Evolutionary conservation across 1,140 invertebrate genomes (phyloP).

Genomic region (Achatina immaculata): DNA sequence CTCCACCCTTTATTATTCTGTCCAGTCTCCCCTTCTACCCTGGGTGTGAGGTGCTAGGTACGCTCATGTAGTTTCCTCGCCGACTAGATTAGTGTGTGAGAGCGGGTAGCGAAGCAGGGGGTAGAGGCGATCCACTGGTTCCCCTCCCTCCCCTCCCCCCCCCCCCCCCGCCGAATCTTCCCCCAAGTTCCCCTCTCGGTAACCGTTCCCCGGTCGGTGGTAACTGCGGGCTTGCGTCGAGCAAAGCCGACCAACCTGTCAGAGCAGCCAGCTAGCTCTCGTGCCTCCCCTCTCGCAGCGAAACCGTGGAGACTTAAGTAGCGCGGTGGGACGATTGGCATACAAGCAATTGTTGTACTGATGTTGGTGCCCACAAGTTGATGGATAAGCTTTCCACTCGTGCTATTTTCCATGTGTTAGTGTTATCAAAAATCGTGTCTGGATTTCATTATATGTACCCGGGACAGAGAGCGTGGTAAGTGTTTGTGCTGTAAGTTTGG

Average conservation of each 20-base stretch:
- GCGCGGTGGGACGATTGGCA: constrained; percentile 1
- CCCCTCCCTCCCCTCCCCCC: not conserved
- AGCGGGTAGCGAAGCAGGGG: not conserved
- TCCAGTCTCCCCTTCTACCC: not conserved
- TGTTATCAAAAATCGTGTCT: too few species aligned
- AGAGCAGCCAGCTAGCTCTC: not conserved
- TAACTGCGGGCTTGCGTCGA: not conserved
- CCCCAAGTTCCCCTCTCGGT: too few species aligned
- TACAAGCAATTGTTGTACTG: not conserved
- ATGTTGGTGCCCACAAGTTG: not conserved
- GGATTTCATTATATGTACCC: too few species aligned
- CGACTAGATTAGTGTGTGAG: not conserved
- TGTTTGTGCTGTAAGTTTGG: too few species aligned
- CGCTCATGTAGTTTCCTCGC: too few species aligned
- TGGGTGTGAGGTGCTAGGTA: not conserved
- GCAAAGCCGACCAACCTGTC: not conserved
- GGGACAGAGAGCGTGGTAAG: too few species aligned
- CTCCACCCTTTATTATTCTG: too few species aligned
- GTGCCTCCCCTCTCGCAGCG: too few species aligned
- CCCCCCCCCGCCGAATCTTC: too few species aligned
- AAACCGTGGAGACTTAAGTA: constrained; percentile 10
- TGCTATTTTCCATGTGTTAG: too few species aligned
- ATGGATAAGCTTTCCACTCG: not conserved
- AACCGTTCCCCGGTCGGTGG: too few species aligned
- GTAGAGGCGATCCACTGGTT: not conserved